Evolutionary conservation across 2,888 invertebrate genomes (phyloP), one percentile per base, ranked within the genome.

Genomic region (Netelia melanura): DNA sequence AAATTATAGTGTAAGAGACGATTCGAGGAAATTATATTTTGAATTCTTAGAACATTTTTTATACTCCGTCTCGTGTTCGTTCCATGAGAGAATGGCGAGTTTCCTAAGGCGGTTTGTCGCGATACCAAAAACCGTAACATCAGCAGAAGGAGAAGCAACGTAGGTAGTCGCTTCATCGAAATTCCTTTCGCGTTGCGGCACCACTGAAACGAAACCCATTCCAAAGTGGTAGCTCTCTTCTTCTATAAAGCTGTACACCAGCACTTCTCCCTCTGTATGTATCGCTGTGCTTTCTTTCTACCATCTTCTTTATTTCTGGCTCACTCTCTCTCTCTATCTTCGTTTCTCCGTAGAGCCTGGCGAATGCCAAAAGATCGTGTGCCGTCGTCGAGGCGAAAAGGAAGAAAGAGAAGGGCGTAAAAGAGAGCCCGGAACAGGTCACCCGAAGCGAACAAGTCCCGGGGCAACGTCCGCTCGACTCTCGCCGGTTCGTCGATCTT

Each of bases 401-500:
- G 70, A 43, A 54, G 62, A 52, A 38, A 11, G 74, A 61, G 9
- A 30, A 25, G 62, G 52, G 23, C 30, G 68, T 48, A 52, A 62
- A 25, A 75, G 70, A 81, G 82, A 75, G 23, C 68, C 48, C 25
- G 25, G 71, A 74, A 64, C 70, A 72, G 87, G 87, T 85, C 86
- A 84, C 64, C 78, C 76, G 30, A 67, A 75, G 85, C 76, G 72
- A 84, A 77, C 78, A 74, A 61, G 74, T 74, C 83, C 67, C 67
- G 79, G 56, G 82, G 86, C 82, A 80, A 76, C 64, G 72, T 76
- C 61, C 81, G 76, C 62, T 75, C 81, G 81, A 72, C 82, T 78
- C 77, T 71, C 88, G 81, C 85, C 83, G 84, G 88, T 89, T 89
- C 90, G 90, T 90, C 92, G 91, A 92, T 93, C 92, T 91, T 91